phyloP scores from a whole-genome alignment of 2,113 vertebrate genomes.

The Menura novaehollandiae region DNA sequence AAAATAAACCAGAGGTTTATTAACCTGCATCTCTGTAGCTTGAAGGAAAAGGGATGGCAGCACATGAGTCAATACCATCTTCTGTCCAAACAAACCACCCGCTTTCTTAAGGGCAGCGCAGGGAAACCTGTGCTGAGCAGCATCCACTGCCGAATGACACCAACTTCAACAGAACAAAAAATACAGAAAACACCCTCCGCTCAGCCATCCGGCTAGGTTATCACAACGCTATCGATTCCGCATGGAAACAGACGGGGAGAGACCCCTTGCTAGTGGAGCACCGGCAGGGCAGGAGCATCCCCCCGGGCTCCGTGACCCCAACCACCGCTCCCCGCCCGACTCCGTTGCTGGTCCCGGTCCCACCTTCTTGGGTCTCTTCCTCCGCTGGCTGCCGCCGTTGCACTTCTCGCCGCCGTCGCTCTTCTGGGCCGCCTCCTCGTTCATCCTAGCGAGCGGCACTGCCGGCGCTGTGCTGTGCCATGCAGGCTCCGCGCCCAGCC shows the following conservation, averaged over 20 bases:
- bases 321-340: background rate
- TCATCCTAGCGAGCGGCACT: conserved; percentile 63
- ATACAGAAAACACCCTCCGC: background rate
- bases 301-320: background rate
- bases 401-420: conserved; percentile 87
- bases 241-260: background rate
- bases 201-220: background rate
- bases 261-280: background rate
- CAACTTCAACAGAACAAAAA: background rate
- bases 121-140: background rate
- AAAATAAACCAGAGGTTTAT: background rate
- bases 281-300: background rate
- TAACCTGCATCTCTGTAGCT: too few species aligned
- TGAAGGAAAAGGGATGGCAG: background rate
- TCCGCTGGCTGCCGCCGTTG: conserved; percentile 83
- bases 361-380: conserved; percentile 93
- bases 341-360: background rate
- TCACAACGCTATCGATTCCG: background rate
- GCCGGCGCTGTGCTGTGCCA: conserved; percentile 22
- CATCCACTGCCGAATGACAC: background rate
- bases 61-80: background rate
- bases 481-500: conserved; percentile 23
- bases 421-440: conserved; percentile 81
- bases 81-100: background rate
- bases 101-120: background rate